A percentile compares a stretch with the other conserved stretches of the same genome.
These are phyloP conservation scores for Acrocephalus kingi DNA, from an alignment of 2,113 vertebrate species.

Conservation along the genomic window DNA sequence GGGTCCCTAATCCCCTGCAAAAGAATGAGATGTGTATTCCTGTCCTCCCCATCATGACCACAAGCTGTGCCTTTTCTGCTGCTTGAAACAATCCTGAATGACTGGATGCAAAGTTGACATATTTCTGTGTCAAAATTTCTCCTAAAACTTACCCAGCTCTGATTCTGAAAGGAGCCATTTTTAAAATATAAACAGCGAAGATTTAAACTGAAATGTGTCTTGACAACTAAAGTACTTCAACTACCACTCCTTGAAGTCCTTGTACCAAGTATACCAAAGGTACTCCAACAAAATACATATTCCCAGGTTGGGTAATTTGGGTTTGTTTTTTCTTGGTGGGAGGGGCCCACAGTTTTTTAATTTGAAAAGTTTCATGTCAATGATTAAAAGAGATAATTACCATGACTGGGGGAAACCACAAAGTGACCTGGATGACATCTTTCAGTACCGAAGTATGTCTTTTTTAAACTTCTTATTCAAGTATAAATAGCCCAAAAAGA, in stretches of 20 bases:
- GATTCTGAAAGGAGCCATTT: background rate
- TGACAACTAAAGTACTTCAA: background rate
- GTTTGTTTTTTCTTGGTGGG: background rate
- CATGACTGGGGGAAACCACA: background rate
- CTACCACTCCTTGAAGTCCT: background rate
- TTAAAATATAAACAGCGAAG: background rate
- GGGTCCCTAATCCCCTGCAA: background rate
- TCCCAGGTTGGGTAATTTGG: rapidly evolving
- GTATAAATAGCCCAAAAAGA: background rate
- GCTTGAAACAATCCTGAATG: background rate
- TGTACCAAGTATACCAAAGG: background rate
- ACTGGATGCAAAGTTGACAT: background rate
- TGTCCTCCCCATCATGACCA: background rate
- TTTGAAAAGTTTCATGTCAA: background rate
- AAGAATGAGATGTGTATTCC: background rate
- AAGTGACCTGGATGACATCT: background rate
- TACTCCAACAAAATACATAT: background rate
- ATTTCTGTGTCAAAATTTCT: background rate
- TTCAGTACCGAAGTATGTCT: background rate
- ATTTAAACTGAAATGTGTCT: background rate
- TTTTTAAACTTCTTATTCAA: background rate
- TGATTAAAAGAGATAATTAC: background rate
- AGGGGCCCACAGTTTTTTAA: background rate
- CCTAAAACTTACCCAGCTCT: background rate
- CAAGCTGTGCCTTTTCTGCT: background rate